Conservation (phyloP, 2,888 invertebrate species). For the Torymus aiolomorphi region DNA sequence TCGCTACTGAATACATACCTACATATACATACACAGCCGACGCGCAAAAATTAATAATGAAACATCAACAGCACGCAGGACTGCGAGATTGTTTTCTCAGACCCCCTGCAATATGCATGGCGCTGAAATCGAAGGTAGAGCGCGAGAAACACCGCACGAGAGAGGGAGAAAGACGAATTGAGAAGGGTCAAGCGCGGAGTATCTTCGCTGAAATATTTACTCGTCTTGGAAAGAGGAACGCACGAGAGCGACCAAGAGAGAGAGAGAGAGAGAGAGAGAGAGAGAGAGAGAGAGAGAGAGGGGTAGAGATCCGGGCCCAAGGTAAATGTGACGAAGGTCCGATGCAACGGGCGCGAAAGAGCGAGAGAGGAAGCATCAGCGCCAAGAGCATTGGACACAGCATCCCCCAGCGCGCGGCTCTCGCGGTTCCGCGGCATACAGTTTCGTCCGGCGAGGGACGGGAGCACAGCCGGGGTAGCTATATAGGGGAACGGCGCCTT, state of each 20-base stretch:
- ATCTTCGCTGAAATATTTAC: conserved; percentile 47
- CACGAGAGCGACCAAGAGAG: background rate
- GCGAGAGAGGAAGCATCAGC: background rate
- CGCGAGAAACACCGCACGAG: background rate
- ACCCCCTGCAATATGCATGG: too few relatives aligned
- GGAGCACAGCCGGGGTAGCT: too few relatives aligned
- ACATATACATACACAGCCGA: too few relatives aligned
- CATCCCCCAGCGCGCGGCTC: background rate
- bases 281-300: conserved; percentile 26
- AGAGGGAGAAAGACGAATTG: background rate
- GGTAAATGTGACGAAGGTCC: conserved; percentile 46
- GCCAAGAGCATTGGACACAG: background rate
- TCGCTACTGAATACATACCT: too few relatives aligned
- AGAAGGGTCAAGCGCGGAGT: conserved; percentile 16
- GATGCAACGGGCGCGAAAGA: background rate
- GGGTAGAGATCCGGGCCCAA: conserved; percentile 26
- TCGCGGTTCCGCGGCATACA: background rate
- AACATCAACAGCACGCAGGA: background rate
- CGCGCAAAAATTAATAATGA: background rate
- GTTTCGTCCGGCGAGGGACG: too few relatives aligned
- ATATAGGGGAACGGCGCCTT: too few relatives aligned
- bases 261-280: conserved; percentile 34
- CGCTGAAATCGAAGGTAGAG: too few relatives aligned
- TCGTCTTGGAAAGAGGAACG: conserved; percentile 3
- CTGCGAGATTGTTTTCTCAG: too few relatives aligned